These are phyloP conservation scores for Scaptodrosophila lebanonensis DNA, from an alignment of 1,140 invertebrate genomes.

Conservation along the genomic window DNA sequence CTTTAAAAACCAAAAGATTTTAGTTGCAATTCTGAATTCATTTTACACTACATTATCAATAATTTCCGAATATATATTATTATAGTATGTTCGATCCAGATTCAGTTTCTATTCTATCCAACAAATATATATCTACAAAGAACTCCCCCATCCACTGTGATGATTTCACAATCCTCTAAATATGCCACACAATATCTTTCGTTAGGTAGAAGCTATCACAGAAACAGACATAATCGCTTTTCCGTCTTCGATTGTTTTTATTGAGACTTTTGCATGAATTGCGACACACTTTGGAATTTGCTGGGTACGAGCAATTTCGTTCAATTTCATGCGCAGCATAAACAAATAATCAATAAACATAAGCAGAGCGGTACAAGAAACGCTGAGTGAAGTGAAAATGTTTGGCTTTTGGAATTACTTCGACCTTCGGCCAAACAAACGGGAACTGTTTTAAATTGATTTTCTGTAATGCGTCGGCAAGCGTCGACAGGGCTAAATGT, in stretches of 20 bases:
- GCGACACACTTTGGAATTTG: constrained; percentile 61
- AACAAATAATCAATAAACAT: constrained; percentile 44
- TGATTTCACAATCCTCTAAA: too few relatives aligned
- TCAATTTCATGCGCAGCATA: constrained; percentile 49
- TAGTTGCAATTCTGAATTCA: too few relatives aligned
- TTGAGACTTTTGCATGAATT: constrained; percentile 60
- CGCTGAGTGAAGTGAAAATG: not conserved
- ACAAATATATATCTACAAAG: too few relatives aligned
- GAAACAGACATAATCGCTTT: too few relatives aligned
- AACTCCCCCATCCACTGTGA: too few relatives aligned
- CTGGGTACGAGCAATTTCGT: constrained; percentile 44
- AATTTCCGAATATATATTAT: too few relatives aligned
- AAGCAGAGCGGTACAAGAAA: constrained; percentile 17
- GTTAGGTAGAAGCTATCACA: too few relatives aligned
- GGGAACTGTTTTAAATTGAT: constrained; percentile 33
- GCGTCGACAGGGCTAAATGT: constrained; percentile 64
- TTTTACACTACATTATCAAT: too few relatives aligned
- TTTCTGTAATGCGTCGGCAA: constrained; percentile 24
- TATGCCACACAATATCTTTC: too few relatives aligned
- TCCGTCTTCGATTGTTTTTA: constrained; percentile 32
- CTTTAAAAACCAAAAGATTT: too few relatives aligned
- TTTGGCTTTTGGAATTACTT: constrained; percentile 39
- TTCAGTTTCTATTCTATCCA: too few relatives aligned
- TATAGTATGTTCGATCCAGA: too few relatives aligned
- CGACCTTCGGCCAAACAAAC: constrained; percentile 46